Evolutionary conservation across 2,888 invertebrate genomes (phyloP), one percentile per base, ranked within the genome.

Genomic region (Brachynemurus nebulosus): DNA sequence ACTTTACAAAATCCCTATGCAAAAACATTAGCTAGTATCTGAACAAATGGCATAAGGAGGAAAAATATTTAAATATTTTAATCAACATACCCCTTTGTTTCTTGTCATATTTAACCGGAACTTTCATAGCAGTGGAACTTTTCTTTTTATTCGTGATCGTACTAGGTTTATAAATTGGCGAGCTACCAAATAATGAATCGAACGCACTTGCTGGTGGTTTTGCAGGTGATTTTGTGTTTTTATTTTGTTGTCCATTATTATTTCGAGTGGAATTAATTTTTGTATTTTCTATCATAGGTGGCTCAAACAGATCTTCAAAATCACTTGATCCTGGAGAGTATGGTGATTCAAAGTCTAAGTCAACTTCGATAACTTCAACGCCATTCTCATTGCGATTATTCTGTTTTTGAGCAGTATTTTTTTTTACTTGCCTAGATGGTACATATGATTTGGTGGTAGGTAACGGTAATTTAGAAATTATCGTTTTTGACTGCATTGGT

Each of bases 291-390:
- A 50, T 48, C 36, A 69, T 61, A 18, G 84, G 86, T 41, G 88
- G 88, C 62, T 83, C 82, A 66, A 89, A 89, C 50, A 89, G 71
- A 61, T 89, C 88, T 55, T 88, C 86, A 59, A 85, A 86, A 63
- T 89, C 83, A 55, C 81, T 83, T n/a, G 86, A 86, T 37, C 85
- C 88, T 0, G 89, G 89, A 40, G 88, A 88, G 66, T 90, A 89
- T 0, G 90, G 91, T 17, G 89, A 88, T 52, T 81, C 81, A 59
- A 81, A 75, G 53, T 84, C 83, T 64, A 78, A 72, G 51, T 72
- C 74, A 39, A 72, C 71, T 52, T 79, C 80, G 30, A 67, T 66
- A 1, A 55, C 52, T 51, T 68, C 68, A 38, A 61, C 66, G 14
- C 65, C 63, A 48, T 67, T 68, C 44, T 65, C 63, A 11, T 59